phyloP scores from a whole-genome alignment of 2,797 vertebrate genomes.

The Melanogrammus aeglefinus region DNA sequence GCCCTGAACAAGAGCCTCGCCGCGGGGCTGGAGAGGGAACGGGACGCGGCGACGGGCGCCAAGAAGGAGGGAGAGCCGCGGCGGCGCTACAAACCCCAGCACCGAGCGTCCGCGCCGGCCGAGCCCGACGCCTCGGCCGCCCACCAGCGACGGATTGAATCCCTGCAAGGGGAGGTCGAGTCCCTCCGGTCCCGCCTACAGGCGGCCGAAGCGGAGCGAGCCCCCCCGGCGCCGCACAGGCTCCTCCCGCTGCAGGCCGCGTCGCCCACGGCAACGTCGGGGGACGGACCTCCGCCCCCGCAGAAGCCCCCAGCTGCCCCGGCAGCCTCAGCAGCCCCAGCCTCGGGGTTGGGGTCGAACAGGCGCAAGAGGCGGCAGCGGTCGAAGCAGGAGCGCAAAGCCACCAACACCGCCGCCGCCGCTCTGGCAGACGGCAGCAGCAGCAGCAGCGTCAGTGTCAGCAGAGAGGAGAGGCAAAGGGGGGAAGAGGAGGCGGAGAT shows the following conservation, averaged over 20 bases:
- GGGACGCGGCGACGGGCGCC: conserved; percentile 33
- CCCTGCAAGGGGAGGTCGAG: conserved; percentile 56
- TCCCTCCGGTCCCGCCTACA: conserved; percentile 55
- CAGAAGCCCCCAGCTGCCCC: conserved; percentile 53
- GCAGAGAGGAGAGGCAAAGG: conserved; percentile 2
- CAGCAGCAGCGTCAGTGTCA: not conserved
- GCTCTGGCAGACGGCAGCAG: conserved; percentile 41
- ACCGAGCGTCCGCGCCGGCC: conserved; percentile 36
- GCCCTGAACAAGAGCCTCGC: conserved; percentile 68
- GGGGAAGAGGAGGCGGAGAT: conserved; percentile 58
- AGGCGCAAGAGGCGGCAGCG: conserved; percentile 73
- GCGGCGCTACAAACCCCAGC: conserved; percentile 33
- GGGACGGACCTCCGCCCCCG: conserved; percentile 41
- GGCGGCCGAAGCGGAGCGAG: conserved; percentile 53
- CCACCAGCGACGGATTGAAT: conserved; percentile 57
- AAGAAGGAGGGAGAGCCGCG: conserved; percentile 28
- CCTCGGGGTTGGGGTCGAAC: conserved; percentile 65
- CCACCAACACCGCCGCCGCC: conserved; percentile 3
- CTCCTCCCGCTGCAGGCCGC: conserved; percentile 40
- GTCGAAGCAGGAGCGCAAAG: conserved; percentile 78
- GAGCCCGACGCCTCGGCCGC: conserved; percentile 26
- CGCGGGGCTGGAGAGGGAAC: conserved; percentile 51
- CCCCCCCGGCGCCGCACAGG: conserved; percentile 49
- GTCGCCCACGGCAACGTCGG: conserved; percentile 21
- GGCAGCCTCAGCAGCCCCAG: conserved; percentile 36